Conservation (phyloP, 1,140 invertebrate genomes). For the Idris sp. region DNA sequence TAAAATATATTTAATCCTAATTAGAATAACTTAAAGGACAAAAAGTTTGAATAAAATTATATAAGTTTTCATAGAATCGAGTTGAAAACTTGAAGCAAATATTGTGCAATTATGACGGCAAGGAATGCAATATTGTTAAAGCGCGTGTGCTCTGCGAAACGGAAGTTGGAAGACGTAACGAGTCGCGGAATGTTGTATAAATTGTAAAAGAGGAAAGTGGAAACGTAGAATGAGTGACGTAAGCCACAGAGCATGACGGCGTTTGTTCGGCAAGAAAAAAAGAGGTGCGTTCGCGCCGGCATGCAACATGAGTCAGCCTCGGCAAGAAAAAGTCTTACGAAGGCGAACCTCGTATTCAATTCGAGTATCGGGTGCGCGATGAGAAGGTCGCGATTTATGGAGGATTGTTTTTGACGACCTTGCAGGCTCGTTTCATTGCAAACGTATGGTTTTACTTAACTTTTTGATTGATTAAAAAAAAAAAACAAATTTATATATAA, state of each 20-base stretch:
- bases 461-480: too few species aligned
- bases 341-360: slow-evolving; percentile 57
- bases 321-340: slow-evolving; percentile 54
- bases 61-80: too few species aligned
- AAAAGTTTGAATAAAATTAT: too few species aligned
- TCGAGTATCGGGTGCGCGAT: slow-evolving; percentile 60
- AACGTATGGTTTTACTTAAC: slow-evolving; percentile 5
- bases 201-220: slow-evolving; percentile 64
- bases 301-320: slow-evolving; percentile 60
- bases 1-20: too few species aligned
- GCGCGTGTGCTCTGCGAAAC: slow-evolving; percentile 31
- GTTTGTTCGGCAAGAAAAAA: slow-evolving; percentile 55
- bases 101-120: slow-evolving; percentile 30
- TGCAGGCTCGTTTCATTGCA: slow-evolving; percentile 16
- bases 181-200: slow-evolving; percentile 57
- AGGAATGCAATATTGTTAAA: slow-evolving; percentile 30
- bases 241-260: slow-evolving; percentile 61
- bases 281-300: slow-evolving; percentile 57
- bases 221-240: slow-evolving; percentile 62
- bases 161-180: slow-evolving; percentile 63
- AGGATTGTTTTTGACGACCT: slow-evolving; percentile 55
- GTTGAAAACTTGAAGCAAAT: slow-evolving; percentile 11
- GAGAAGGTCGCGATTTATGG: slow-evolving; percentile 59
- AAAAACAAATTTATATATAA: too few species aligned
- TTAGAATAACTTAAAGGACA: too few species aligned